phyloP scores from a whole-genome alignment of 92 coral and sea anemone species.

The Meandrina meandrites region DNA sequence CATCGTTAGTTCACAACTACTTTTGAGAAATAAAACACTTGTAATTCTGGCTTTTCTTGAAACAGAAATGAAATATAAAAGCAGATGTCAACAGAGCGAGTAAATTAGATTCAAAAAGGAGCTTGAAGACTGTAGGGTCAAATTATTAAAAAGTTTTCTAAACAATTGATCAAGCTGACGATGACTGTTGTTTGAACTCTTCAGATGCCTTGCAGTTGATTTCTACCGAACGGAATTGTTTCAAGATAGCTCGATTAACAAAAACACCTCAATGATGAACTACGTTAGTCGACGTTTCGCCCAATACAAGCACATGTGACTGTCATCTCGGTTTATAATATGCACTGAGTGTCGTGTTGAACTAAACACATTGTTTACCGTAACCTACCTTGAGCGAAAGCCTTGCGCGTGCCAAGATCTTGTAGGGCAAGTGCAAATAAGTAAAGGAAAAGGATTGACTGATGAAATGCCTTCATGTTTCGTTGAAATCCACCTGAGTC shows the following conservation, averaged over 20 bases:
- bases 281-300: neutral
- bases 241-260: neutral
- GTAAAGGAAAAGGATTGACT: neutral
- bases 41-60: neutral
- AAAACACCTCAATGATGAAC: neutral
- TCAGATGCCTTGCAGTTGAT: neutral
- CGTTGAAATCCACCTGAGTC: neutral
- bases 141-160: neutral
- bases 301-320: neutral
- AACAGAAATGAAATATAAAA: neutral
- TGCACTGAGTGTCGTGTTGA: neutral
- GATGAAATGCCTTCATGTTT: conserved; percentile 2
- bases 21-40: neutral
- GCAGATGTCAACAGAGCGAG: neutral
- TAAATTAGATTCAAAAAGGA: neutral
- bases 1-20: neutral
- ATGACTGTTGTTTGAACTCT: conserved; percentile 3
- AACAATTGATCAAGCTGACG: conserved; percentile 4
- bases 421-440: conserved; percentile 9
- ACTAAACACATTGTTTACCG: neutral
- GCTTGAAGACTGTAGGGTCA: neutral
- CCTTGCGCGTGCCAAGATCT: conserved; percentile 1
- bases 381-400: conserved; percentile 30
- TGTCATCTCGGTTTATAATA: neutral
- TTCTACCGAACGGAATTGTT: neutral